Evolutionary conservation across 2,888 invertebrate genomes (phyloP).

Genomic region (Morpho achilles): DNA sequence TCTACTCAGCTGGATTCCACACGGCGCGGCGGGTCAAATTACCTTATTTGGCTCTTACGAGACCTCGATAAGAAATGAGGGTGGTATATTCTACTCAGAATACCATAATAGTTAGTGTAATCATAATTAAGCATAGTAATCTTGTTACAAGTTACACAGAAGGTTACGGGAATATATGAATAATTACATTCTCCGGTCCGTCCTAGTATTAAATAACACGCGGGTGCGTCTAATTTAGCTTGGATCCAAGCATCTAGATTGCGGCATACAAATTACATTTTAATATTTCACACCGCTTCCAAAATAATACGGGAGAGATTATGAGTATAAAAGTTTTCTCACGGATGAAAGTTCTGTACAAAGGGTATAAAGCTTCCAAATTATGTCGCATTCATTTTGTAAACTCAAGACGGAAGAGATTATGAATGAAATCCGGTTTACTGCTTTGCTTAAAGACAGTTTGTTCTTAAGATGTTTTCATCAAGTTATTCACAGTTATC

Average conservation of each 20-base stretch:
- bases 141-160: too few species aligned
- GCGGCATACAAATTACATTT: conserved; percentile 28
- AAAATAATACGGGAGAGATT: conserved; percentile 21
- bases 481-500: too few species aligned
- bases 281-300: conserved; percentile 25
- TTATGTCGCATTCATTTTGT: conserved; percentile 7
- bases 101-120: too few species aligned
- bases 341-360: conserved; percentile 15
- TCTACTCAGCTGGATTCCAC: too few species aligned
- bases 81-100: too few species aligned
- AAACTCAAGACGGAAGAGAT: conserved; percentile 7
- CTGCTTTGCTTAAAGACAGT: neutral
- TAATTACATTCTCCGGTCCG: neutral
- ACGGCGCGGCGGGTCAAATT: too few species aligned
- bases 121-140: too few species aligned
- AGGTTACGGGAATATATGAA: too few species aligned
- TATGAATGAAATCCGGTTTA: conserved; percentile 2
- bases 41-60: too few species aligned
- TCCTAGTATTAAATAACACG: conserved; percentile 9
- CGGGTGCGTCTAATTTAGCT: conserved; percentile 20
- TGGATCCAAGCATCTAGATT: conserved; percentile 15
- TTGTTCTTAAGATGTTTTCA: neutral
- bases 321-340: conserved; percentile 22
- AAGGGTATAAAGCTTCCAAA: conserved; percentile 10
- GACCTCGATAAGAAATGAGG: too few species aligned